Evolutionary conservation across 2,113 vertebrate genomes (phyloP), one percentile per base, ranked within the genome.

Genomic region (Carassius auratus): DNA sequence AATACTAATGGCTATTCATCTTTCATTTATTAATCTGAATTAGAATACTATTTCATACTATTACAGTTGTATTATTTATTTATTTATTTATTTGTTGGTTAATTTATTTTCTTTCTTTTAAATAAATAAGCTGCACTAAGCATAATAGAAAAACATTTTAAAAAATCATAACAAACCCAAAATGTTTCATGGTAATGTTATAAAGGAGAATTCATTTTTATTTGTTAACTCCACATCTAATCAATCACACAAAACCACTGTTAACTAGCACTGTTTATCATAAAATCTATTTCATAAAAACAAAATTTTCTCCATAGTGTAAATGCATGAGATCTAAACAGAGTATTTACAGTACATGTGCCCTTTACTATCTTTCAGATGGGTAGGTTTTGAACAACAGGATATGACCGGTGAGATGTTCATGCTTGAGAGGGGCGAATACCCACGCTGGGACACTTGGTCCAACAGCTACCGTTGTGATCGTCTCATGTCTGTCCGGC

Each of bases 371-470:
- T 59, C 52, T 78, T 84, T 68, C 90, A 96, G 96, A 13, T 96
- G 95, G 95, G 93, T 96, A 64, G 95, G 94, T 66, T 96, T 92
- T 57, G 95, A 96, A 88, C 94, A 95, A 89, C 94, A 95, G 86
- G 93, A 95, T 91, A 87, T 95, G 93, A 90, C 48, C 0, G 96
- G 96, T 48, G 95, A 96, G 90, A 96, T 96, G 95, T 96, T 95
- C 92, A 93, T 96, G 66, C 87, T 96, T 92, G 96, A 96, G 92
- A 96, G 92, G 86, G 96, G 96, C 80, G 95, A 96, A 88, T 96
- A 95, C 78, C 96, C 96, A 33, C 94, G 95, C 81, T 96, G 96
- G 96, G 94, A 96, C 88, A 95, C 94, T 88, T 96, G 96, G 96
- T 94, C 95, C 90, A 96, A 96, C 92, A 96, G 96, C 87, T 94